phyloP scores from a whole-genome alignment of 2,797 vertebrate species.

The Eurystomus glaucurus region DNA sequence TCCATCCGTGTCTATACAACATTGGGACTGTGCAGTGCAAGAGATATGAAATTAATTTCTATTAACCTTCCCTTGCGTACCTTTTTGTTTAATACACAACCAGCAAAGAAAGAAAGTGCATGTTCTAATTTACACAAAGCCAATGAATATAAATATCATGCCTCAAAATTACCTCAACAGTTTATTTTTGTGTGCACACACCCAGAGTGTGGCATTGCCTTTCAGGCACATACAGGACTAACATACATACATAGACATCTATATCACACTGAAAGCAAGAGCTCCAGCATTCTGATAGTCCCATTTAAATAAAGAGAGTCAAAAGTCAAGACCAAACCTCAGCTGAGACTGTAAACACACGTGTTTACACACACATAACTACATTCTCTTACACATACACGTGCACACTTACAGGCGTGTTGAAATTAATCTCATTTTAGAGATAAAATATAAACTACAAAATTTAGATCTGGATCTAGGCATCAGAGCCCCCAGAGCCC shows the following conservation, averaged over 20 bases:
- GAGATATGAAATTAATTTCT: neutral
- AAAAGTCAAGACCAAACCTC: neutral
- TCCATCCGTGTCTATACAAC: neutral
- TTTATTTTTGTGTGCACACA: neutral
- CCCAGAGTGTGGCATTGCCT: neutral
- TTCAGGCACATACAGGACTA: neutral
- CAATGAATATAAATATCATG: rapidly evolving
- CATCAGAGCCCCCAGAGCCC: neutral
- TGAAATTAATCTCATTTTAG: neutral
- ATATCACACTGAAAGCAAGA: neutral
- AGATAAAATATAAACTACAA: neutral
- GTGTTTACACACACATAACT: neutral
- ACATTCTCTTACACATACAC: neutral
- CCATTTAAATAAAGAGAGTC: neutral
- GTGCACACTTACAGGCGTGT: rapidly evolving
- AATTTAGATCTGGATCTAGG: neutral
- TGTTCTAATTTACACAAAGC: neutral
- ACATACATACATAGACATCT: neutral
- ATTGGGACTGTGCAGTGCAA: neutral
- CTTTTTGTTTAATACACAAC: neutral
- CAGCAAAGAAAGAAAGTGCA: neutral
- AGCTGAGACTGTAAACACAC: neutral
- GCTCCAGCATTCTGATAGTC: neutral
- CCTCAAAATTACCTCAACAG: neutral
- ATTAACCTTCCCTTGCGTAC: neutral